Base-by-base conservation (phyloP, 2,797 vertebrate genomes). In the Arnoldichthys spilopterus region DNA sequence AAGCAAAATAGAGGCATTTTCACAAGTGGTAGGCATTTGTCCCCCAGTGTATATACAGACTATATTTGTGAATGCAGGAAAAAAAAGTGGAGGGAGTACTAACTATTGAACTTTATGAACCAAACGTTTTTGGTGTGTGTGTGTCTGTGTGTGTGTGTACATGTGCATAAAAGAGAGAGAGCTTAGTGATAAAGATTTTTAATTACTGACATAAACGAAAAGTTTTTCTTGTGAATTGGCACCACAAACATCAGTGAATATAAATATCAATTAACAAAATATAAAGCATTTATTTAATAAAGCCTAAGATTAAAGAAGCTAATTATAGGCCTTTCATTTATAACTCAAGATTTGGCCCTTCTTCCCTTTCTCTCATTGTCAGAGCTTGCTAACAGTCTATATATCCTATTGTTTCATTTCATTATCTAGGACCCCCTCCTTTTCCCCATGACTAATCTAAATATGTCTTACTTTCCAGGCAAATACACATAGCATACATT, bases 271-370 rank as follows among this genome's bases (percentile, higher is more conserved):
- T 68, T 22, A 68, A 68, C 12, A 15, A 49, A 68, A 16, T 7
- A 15, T 45, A 66, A 16, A 72, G 47, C 72, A 59, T 81, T 79
- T 83, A 79, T 79, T 81, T 84, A 77, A 83, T 81, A 83, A 85
- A 54, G 61, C 71, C 26, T 66, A 56, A 70, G 80, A 82, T 77
- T 76, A 76, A 81, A 81, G 67, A 66, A 61, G 76, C 78, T 76
- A 77, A 83, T 85, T 83, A 83, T 82, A 83, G 72, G 74, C 62
- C 59, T 75, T 76, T 82, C 71, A 22, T 76, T 83, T 85, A 74
- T 80, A 70, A 54, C 72, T 66, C 69, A 53, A 63, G 79, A n/a
- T n/a, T 32, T 32, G 58, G 58, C 53, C 43, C 43, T 51, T 64
- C 66, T 61, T 12, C 34, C 53, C 6, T 12, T 64, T 66, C 62